Base-by-base conservation (phyloP, 2,888 invertebrate species). In the Leptarthrus brevirostris region DNA sequence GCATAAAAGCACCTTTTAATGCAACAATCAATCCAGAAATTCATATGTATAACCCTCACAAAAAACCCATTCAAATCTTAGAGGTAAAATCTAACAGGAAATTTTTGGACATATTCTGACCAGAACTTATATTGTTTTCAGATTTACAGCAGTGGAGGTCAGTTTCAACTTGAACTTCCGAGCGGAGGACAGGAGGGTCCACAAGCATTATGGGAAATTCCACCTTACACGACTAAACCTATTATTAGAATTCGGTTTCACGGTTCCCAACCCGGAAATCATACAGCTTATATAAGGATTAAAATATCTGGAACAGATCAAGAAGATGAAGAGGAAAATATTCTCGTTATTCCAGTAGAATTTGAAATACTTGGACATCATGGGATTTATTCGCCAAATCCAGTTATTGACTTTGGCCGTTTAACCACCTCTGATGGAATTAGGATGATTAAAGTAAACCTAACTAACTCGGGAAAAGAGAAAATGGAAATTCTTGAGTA, bases 1-100 rank as follows among this genome's bases (percentile, higher is more conserved):
- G 95, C 76, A 91, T 96, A 77, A 92, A 93, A 83, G 90, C 97
- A 82, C 98, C 98, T 76, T 87, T 93, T 81, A 97, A 98, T 87
- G 93, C 95, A 79, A 93, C 93, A 77, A 92, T 96, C 82, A 90
- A 93, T 81, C 94, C 96, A 75, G 88, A 94, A 82, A 94, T 98
- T 82, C 90, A 92, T 80, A 90, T 99, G 88, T 93, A 97, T 87
- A 99, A 99, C 89, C 98, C 98, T 78, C 94, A 96, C 83, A 89
- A 91, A 80, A 89, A 90, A 80, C 89, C 94, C 74, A 88, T 97
- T 84, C 95, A 96, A 90, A 90, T 94, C 81, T 86, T 90, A 76
- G 93, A 93, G 87, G 91, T 94, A 64, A 79, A 8, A 30, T n/a
- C n/a, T n/a, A n/a, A n/a, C n/a, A 77, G 22, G 18, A 20, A 22